Evolutionary conservation across 2,888 invertebrate species (phyloP), one percentile per base, ranked within the genome.

Genomic region (Artemia sinica): DNA sequence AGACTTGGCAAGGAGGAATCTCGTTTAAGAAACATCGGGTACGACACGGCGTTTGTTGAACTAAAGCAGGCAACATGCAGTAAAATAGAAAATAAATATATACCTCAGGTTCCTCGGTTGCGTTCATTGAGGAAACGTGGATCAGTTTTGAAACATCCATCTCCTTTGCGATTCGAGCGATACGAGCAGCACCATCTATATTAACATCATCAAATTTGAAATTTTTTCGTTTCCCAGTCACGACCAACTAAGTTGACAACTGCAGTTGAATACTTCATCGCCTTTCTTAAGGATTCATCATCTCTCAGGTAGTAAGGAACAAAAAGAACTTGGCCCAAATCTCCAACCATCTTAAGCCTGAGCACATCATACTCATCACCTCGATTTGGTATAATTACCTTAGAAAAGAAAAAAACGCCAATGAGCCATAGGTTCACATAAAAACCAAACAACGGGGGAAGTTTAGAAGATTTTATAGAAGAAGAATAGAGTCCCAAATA

Each of bases 161-260:
- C 84, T 79, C 86, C 78, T 79, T 82, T 28, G 84, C 82, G 67
- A 86, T 77, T 72, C 86, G 84, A 8, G 97, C 98, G 75, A 99
- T 80, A 13, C 83, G 83, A 63, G 87, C 82, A 0, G 96, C 86
- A 11, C 70, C 94, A 14, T 86, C 84, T 0, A 90, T 87, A 81
- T 97, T 85, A 0, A 95, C 91, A 80, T 93, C 91, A 69, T 87
- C 80, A 76, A 85, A 93, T 69, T 82, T 85, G 75, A 86, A 98
- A 78, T 93, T 93, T 79, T 79, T 84, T 87, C 0, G 97, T 97
- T 78, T 94, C 92, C 82, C 85, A 91, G 74, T 93, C 90, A 58
- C 89, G 82, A 7, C 97, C 96, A 72, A 98, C 83, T 70, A 96
- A 81, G 78, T 98, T 98, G 73, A 98, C 85, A 1, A 97, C 98